Base-by-base conservation (phyloP, 2,113 vertebrate genomes). In the Ophthalmolycus amberensis region DNA sequence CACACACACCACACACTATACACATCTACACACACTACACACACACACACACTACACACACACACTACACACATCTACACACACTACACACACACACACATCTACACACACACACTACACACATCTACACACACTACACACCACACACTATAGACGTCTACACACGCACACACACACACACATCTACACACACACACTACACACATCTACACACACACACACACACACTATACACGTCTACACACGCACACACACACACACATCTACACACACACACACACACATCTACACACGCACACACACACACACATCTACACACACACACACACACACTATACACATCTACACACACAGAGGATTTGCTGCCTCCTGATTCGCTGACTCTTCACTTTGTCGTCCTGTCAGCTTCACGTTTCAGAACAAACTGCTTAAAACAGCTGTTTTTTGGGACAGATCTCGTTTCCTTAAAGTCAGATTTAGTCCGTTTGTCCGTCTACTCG, bases 401-500 rank as follows among this genome's bases (percentile, higher is more conserved):
- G 87, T 88, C 89, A 85, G 86, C 84, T 67, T 89, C 83, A 82
- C 71, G 80, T 92, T 91, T 89, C 86, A 89, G 68, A 76, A 22
- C 15, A 92, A 91, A 92, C 75, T 89, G 90, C 89, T 29, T 58
- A 86, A 85, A 91, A 75, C 25, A n/a, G 89, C 86, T 32, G 44
- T 38, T 72, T n/a, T 54, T 70, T 65, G 52, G 0, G 79, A 69
- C 77, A 63, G 78, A 83, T 90, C 63, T 76, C 0, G 22, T 89
- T 86, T 88, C 82, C 64, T 83, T 68, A 69, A 75, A 83, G 50
- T 66, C 50, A 32, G 14, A 80, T 65, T 56, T 18, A 29, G 40
- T 60, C 27, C 0, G 3, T 14, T 15, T 15, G 0, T 34, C 59
- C 5, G 25, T 38, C 75, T 29, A 29, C 29, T 29, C 29, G 29